These are phyloP conservation scores for Leptinotarsa tumamoca DNA, from an alignment of 2,888 invertebrate species.

Conservation along the genomic window DNA sequence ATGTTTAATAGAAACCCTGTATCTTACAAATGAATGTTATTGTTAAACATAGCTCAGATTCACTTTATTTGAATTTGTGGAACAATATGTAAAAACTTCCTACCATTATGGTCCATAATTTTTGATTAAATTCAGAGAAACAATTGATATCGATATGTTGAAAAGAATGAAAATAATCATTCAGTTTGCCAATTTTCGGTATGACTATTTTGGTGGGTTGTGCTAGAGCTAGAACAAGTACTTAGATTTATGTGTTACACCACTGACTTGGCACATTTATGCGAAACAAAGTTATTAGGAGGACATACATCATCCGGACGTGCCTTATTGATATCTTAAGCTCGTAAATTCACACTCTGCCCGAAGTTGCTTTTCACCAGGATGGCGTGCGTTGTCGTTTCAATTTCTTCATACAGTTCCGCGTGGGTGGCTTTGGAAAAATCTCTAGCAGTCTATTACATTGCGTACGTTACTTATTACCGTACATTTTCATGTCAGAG, in stretches of 20 bases:
- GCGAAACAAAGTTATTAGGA: slow-evolving; percentile 57
- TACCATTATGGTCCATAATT: too few relatives aligned
- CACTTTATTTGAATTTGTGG: too few relatives aligned
- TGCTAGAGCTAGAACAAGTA: not conserved
- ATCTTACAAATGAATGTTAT: too few relatives aligned
- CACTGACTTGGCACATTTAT: slow-evolving; percentile 35
- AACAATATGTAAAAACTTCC: too few relatives aligned
- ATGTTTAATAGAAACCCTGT: too few relatives aligned
- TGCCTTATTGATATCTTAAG: slow-evolving; percentile 58
- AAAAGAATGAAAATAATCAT: too few relatives aligned
- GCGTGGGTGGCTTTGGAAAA: slow-evolving; percentile 52
- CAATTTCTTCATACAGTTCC: slow-evolving; percentile 49
- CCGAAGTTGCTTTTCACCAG: slow-evolving; percentile 45
- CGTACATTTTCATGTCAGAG: slow-evolving; percentile 36
- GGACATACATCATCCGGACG: slow-evolving; percentile 56
- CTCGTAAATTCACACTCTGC: slow-evolving; percentile 54
- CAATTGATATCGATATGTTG: too few relatives aligned
- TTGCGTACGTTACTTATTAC: slow-evolving; percentile 43
- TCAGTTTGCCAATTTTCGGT: too few relatives aligned
- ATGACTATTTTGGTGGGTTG: too few relatives aligned
- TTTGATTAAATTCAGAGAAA: too few relatives aligned
- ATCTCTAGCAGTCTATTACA: slow-evolving; percentile 36
- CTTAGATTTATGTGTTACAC: not conserved
- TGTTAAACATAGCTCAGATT: too few relatives aligned
- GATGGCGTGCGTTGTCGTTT: slow-evolving; percentile 50